These are phyloP conservation scores for Eilema depressum DNA, from an alignment of 2,888 invertebrate genomes.

Conservation along the genomic window DNA sequence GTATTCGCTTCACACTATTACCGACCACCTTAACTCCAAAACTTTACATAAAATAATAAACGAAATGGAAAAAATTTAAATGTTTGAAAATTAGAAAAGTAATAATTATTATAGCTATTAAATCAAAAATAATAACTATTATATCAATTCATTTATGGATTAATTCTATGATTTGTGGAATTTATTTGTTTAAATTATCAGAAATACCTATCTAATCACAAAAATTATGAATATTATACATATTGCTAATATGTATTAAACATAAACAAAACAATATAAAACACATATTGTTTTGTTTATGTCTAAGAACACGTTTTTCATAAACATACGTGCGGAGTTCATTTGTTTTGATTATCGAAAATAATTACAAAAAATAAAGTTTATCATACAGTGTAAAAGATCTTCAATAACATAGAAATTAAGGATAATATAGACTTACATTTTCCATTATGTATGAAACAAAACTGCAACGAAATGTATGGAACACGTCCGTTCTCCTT, in stretches of 20 bases:
- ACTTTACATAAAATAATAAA: neutral
- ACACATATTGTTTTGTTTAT: too few species aligned
- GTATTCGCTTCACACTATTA: neutral
- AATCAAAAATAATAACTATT: neutral
- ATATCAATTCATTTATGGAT: too few species aligned
- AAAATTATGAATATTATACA: too few species aligned
- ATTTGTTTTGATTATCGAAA: neutral
- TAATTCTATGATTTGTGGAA: too few species aligned
- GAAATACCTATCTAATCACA: too few species aligned
- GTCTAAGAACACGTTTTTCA: neutral
- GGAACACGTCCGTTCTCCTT: constrained; percentile 55
- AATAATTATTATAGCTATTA: too few species aligned
- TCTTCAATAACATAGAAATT: neutral
- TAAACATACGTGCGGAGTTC: too few species aligned
- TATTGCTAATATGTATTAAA: too few species aligned
- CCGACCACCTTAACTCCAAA: neutral
- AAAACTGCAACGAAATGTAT: constrained; percentile 33
- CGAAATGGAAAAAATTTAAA: too few species aligned
- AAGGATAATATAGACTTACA: constrained; percentile 39
- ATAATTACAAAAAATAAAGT: neutral
- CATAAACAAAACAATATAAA: too few species aligned
- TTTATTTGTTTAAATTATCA: too few species aligned
- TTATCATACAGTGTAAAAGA: neutral
- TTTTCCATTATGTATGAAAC: constrained; percentile 39
- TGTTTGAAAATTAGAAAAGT: neutral